These are phyloP conservation scores for Lagocephalus sceleratus DNA, from an alignment of 2,797 vertebrate genomes.

Conservation along the genomic window DNA sequence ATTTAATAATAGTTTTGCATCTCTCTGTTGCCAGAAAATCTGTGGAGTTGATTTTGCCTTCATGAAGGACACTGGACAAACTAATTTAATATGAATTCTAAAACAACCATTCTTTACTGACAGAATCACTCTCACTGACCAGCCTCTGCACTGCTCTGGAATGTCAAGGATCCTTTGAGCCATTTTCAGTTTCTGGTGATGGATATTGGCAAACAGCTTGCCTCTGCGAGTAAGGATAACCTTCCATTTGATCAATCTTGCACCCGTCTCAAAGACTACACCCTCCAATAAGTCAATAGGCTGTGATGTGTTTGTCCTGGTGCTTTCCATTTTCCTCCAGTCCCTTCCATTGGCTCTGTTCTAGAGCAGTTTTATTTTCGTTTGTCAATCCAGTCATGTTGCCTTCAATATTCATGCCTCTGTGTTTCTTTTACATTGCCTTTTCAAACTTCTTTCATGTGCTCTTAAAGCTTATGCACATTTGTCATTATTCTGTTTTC, in stretches of 20 bases:
- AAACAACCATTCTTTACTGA: slow-evolving; percentile 16
- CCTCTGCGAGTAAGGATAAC: slow-evolving; percentile 79
- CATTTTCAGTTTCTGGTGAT: slow-evolving; percentile 75
- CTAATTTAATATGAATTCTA: slow-evolving; percentile 1
- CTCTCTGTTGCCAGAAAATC: not conserved
- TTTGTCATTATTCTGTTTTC: slow-evolving; percentile 48
- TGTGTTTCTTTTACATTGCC: slow-evolving; percentile 35
- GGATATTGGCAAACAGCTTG: slow-evolving; percentile 81
- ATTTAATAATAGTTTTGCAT: not conserved
- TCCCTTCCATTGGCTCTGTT: slow-evolving; percentile 26
- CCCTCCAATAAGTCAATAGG: slow-evolving; percentile 77
- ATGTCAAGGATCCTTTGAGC: slow-evolving; percentile 68
- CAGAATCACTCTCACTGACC: slow-evolving; percentile 18
- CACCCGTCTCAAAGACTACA: slow-evolving; percentile 75
- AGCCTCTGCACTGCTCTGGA: slow-evolving; percentile 45
- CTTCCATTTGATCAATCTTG: slow-evolving; percentile 78
- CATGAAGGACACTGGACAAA: not conserved
- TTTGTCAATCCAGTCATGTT: slow-evolving; percentile 18
- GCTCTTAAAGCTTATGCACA: slow-evolving; percentile 43
- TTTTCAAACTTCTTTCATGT: slow-evolving; percentile 36
- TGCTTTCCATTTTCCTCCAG: slow-evolving; percentile 61
- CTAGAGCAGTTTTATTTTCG: slow-evolving; percentile 29
- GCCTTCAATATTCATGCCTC: slow-evolving; percentile 37
- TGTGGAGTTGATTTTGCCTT: slow-evolving; percentile 12
- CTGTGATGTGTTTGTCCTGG: slow-evolving; percentile 70